Conservation (phyloP, 2,888 invertebrate species). For the Chrysina gloriosa region DNA sequence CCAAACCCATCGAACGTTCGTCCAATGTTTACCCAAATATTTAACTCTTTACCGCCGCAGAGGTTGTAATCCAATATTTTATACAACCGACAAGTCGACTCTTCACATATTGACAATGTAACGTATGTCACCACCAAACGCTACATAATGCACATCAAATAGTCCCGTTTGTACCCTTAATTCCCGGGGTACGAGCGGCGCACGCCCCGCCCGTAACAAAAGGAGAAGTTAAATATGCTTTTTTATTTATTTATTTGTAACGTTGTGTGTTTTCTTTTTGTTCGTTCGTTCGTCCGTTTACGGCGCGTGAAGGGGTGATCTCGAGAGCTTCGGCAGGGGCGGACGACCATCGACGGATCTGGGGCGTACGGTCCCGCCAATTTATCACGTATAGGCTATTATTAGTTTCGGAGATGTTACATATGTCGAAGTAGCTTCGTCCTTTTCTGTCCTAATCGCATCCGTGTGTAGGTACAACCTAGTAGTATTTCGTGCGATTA, state of each 20-base stretch:
- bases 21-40: constrained; percentile 21
- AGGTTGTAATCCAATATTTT: constrained; percentile 30
- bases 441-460: not conserved
- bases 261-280: constrained; percentile 12
- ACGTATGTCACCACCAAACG: constrained; percentile 26
- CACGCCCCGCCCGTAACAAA: constrained; percentile 12
- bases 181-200: not conserved
- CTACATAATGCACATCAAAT: constrained; percentile 28
- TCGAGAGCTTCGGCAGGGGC: not conserved
- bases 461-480: no score
- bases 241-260: constrained; percentile 34
- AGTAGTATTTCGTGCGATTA: no score
- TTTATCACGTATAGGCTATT: constrained; percentile 30
- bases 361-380: constrained; percentile 20
- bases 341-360: constrained; percentile 4
- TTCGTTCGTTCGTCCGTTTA: not conserved
- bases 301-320: not conserved
- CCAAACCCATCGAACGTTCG: constrained; percentile 6
- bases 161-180: constrained; percentile 15
- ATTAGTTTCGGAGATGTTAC: constrained; percentile 33
- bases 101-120: constrained; percentile 12
- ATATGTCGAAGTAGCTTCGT: constrained; percentile 23
- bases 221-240: constrained; percentile 10
- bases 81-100: not conserved
- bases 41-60: constrained; percentile 17